A percentile compares a stretch with the other conserved stretches of the same genome.
Conservation (phyloP, 2,797 vertebrate species). For the Potorous gilbertii region DNA sequence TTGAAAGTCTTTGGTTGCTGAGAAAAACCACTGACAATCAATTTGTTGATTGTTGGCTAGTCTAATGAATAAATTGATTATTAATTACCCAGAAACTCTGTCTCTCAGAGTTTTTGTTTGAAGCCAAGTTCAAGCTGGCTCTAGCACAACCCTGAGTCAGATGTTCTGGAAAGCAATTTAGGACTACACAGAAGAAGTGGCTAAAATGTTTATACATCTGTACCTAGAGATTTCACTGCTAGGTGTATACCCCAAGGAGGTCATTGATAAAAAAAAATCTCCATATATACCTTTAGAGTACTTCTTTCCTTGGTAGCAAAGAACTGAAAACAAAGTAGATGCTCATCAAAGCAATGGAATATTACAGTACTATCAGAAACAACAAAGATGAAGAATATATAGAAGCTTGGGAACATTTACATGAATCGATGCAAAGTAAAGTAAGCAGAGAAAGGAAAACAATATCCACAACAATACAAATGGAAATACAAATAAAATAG, state of each 20-base stretch:
- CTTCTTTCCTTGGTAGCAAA: not conserved
- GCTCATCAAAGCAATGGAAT: not conserved
- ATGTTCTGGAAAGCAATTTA: not conserved
- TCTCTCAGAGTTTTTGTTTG: not conserved
- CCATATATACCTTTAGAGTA: not conserved
- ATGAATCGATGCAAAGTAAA: not conserved
- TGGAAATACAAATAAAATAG: not conserved
- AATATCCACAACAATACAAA: not conserved
- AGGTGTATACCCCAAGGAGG: not conserved
- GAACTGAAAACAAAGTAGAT: not conserved
- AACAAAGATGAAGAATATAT: not conserved
- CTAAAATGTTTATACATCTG: not conserved
- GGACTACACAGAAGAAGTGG: not conserved
- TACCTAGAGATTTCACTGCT: not conserved
- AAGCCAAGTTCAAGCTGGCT: not conserved
- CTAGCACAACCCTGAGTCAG: not conserved
- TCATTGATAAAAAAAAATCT: not conserved
- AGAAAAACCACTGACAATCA: not conserved
- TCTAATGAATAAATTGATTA: not conserved
- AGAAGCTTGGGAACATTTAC: not conserved
- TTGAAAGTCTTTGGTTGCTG: not conserved
- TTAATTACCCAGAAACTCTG: not conserved
- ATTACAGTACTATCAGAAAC: not conserved
- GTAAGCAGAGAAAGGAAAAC: not conserved
- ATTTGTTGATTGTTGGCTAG: not conserved